phyloP scores from a whole-genome alignment of 30 jellyfish, hydroid and myxozoan genomes.

The Sanderia malayensis region DNA sequence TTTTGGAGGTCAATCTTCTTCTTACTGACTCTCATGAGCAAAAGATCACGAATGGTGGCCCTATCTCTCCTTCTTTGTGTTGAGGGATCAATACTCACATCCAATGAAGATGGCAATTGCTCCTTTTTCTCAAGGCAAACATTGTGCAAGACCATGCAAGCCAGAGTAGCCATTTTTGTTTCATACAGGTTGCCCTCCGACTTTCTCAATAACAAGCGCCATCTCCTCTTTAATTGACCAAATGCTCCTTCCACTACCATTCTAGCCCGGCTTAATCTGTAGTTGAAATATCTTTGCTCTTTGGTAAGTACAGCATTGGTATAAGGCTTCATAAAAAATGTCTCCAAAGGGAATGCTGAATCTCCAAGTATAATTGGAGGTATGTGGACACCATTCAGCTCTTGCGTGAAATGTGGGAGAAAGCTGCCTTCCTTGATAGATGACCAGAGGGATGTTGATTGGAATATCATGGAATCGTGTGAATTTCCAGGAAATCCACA shows the following conservation, averaged over 20 bases:
- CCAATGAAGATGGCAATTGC: constrained; percentile 18
- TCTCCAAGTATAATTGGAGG: constrained; percentile 12
- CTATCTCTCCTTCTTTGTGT: constrained; percentile 30
- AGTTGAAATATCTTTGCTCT: constrained; percentile 25
- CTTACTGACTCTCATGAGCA: constrained; percentile 11
- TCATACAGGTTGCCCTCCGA: constrained; percentile 10
- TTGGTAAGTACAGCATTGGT: too few species aligned
- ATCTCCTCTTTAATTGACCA: too few species aligned
- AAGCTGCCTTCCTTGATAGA: neutral
- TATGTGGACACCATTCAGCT: neutral
- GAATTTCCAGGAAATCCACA: constrained; percentile 12
- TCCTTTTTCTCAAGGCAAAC: constrained; percentile 29
- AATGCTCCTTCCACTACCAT: constrained; percentile 51
- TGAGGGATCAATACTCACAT: constrained; percentile 9
- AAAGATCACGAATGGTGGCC: constrained; percentile 18
- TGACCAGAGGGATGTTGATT: neutral
- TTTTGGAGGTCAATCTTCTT: constrained; percentile 12
- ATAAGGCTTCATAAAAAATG: too few species aligned
- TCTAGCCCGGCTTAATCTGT: constrained; percentile 33
- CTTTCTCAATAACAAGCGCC: constrained; percentile 24
- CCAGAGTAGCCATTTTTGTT: too few species aligned
- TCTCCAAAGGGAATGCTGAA: constrained; percentile 23
- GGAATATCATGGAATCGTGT: neutral
- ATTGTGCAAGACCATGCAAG: constrained; percentile 17
- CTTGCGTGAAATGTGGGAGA: neutral